Base-by-base conservation (phyloP, 2,888 invertebrate species). In the Agrochola litura region DNA sequence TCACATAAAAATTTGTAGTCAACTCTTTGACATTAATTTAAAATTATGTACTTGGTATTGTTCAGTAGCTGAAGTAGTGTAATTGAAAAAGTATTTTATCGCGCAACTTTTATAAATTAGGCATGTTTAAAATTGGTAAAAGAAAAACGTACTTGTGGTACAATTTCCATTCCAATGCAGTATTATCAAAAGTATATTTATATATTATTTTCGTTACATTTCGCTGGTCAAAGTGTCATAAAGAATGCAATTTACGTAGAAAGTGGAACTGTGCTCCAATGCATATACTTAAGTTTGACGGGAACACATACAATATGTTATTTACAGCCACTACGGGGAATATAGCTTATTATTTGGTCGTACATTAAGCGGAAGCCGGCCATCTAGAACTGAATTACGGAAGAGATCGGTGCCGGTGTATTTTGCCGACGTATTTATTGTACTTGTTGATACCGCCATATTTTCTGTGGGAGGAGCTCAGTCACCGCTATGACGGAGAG, bases 381-480 rank as follows among this genome's bases (percentile, higher is more conserved):
- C 71, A 76, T 85, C 80, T 73, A 84, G 77, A 71, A 77, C 88
- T 88, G 87, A 89, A 88, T 89, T 89, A 88, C 91, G 89, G 89
- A 88, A 88, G 89, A 85, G 85, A 86, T 87, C 80, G 83, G 75
- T 83, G 80, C 68, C 75, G 76, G 87, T 87, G 86, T 87, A 86
- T 87, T 90, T 90, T 89, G 19, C 86, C 77, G 69, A 82, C 75
- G 73, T 88, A 90, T 92, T 92, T 92, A 90, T 91, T 87, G 90
- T 81, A 46, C 46, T 89, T 77, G 80, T 82, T 83, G 84, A 90
- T 87, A 81, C 86, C 78, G 73, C 78, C 63, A 87, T 89, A 87
- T 85, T 86, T 80, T 89, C 83, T 79, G 74, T 79, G 72, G 80
- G 79, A 86, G 78, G 78, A 74, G 76, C 74, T 70, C 66, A 77